Evolutionary conservation across 2,797 vertebrate genomes (phyloP).

Genomic region (Aselliscus stoliczkanus): DNA sequence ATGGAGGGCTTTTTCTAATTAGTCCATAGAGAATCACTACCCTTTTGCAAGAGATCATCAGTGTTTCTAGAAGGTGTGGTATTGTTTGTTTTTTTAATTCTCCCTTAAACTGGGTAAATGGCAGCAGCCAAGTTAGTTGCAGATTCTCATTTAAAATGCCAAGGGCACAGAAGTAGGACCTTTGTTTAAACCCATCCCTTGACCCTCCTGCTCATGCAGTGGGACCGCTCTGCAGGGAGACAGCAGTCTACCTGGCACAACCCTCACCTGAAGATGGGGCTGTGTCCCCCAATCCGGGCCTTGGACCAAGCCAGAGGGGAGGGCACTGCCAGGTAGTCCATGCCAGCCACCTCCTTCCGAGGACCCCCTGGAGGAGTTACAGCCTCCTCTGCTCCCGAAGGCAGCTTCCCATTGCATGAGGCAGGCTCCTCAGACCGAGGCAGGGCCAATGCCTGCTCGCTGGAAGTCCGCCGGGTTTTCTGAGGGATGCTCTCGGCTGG

Average conservation of each 20-base stretch:
- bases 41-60: neutral
- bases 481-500: constrained; percentile 89
- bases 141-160: neutral
- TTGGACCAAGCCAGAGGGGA: constrained; percentile 91
- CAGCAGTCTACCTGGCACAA: neutral
- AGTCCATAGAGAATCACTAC: neutral
- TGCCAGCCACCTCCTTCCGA: constrained; percentile 83
- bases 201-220: neutral
- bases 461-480: constrained; percentile 92
- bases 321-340: constrained; percentile 94
- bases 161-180: neutral
- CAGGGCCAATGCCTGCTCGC: constrained; percentile 86
- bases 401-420: constrained; percentile 76
- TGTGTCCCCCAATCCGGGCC: constrained; percentile 90
- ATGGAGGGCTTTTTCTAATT: neutral
- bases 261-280: constrained; percentile 91
- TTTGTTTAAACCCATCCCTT: neutral
- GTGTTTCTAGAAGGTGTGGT: neutral
- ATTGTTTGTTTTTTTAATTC: neutral
- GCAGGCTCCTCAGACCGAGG: constrained; percentile 73
- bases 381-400: constrained; percentile 59
- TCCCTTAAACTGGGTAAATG: neutral
- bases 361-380: constrained; percentile 67
- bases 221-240: neutral
- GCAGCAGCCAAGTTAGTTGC: neutral